phyloP scores from a whole-genome alignment of 2,888 invertebrate genomes.

The Apodemia mormo region DNA sequence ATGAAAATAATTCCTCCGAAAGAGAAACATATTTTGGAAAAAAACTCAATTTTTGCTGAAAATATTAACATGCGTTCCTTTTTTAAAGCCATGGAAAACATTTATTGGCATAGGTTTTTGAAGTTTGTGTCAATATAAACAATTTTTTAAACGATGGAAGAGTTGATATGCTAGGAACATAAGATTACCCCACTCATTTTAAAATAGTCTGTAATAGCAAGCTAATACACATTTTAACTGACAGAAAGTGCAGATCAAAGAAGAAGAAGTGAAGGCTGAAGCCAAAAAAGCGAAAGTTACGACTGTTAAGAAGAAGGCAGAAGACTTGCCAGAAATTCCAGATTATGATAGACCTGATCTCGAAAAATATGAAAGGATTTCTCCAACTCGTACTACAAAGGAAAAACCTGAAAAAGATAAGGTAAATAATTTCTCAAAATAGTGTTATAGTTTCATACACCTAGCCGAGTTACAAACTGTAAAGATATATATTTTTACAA shows the following conservation, averaged over 20 bases:
- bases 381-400: constrained; percentile 74
- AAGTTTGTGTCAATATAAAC: too few species aligned
- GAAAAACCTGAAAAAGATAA: constrained; percentile 73
- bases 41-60: too few species aligned
- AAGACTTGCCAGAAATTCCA: constrained; percentile 83
- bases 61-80: too few species aligned
- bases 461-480: too few species aligned
- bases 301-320: constrained; percentile 77
- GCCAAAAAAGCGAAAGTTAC: constrained; percentile 74
- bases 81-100: too few species aligned
- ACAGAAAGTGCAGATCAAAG: constrained; percentile 74
- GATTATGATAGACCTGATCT: constrained; percentile 90
- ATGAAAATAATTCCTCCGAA: too few species aligned
- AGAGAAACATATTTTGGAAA: too few species aligned
- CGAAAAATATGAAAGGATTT: constrained; percentile 84
- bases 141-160: too few species aligned
- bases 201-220: neutral
- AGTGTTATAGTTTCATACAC: too few species aligned
- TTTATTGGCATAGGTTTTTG: too few species aligned
- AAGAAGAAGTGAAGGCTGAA: constrained; percentile 71
- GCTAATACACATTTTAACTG: constrained; percentile 15
- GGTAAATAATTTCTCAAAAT: constrained; percentile 35
- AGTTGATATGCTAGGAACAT: neutral
- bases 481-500: too few species aligned
- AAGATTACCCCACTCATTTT: neutral